Evolutionary conservation across 2,113 vertebrate genomes (phyloP), one percentile per base, ranked within the genome.

Genomic region (Ptilorrhoa leucosticta): DNA sequence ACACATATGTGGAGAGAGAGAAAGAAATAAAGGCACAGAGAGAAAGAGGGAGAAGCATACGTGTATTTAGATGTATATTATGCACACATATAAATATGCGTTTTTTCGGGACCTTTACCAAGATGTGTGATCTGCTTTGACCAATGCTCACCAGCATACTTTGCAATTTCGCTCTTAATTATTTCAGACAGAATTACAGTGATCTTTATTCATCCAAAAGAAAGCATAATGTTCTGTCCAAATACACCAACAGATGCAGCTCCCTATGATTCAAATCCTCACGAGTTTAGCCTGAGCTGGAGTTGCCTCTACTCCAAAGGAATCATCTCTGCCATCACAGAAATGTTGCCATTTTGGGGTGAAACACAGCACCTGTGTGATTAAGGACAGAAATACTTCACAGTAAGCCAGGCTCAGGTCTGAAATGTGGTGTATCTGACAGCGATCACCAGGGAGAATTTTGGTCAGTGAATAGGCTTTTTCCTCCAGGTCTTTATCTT

Each of bases 171-270:
- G 37, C 8, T 71, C 23, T 71, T 15, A 35, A 66, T 76, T 81
- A 17, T 64, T 93, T 64, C 56, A 90, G 39, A 30, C 37, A 42
- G 26, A 56, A 75, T 71, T 68, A 27, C n/a, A 79, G 65, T 60
- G 54, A 72, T 78, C 40, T 90, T 75, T 86, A 71, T 87, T 92
- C 72, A 84, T 82, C 57, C 53, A 65, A 60, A 93, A 68, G 37
- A 77, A 93, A 28, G 54, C 4, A 9, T 79, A 73, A 71, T 33
- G 24, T 90, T 95, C 79, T 64, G 17, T 77, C 64, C 88, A 83
- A 92, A 79, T 65, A 37, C 27, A 81, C 68, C 87, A 92, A 88
- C 83, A 95, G 88, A 93, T 94, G 83, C 31, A 84, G 28, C 28
- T 75, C 53, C 40, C 69, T 84, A 3, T 68, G 88, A 95, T 82